Conservation (phyloP, 2,797 vertebrate genomes). For the Arctocebus calabarensis region DNA sequence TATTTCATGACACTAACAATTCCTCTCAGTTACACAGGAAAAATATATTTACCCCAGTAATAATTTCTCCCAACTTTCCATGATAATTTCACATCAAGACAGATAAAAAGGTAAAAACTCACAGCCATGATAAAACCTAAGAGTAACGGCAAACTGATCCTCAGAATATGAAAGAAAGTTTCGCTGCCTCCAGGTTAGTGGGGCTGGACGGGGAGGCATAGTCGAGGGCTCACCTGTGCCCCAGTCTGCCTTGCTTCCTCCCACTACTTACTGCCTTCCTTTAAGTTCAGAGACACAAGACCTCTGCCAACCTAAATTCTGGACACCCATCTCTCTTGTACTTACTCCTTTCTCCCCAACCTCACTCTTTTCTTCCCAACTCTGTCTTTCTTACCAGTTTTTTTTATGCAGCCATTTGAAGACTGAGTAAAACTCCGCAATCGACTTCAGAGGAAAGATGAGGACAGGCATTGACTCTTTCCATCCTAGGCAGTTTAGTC, state of each 20-base stretch:
- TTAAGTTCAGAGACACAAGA: not conserved
- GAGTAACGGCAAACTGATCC: not conserved
- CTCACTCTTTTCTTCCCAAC: no score
- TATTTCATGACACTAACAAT: not conserved
- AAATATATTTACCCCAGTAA: not conserved
- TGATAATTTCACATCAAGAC: not conserved
- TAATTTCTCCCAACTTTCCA: not conserved
- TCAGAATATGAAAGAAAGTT: not conserved
- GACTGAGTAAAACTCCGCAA: not conserved
- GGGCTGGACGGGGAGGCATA: not conserved
- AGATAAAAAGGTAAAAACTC: not conserved
- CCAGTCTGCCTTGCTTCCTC: not conserved
- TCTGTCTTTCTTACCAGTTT: not conserved
- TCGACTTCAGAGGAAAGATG: not conserved
- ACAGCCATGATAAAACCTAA: not conserved
- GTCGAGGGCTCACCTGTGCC: no score
- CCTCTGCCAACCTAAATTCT: not conserved
- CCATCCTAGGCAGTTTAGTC: not conserved
- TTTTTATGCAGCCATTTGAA: not conserved
- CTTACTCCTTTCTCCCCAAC: no score
- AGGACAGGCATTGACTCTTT: not conserved
- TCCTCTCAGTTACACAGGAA: not conserved
- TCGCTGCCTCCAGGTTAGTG: not conserved
- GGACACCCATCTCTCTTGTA: not conserved
- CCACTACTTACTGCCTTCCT: not conserved